Evolutionary conservation across 2,888 invertebrate species (phyloP), one percentile per base, ranked within the genome.

Genomic region (Shargacucullia verbasci): DNA sequence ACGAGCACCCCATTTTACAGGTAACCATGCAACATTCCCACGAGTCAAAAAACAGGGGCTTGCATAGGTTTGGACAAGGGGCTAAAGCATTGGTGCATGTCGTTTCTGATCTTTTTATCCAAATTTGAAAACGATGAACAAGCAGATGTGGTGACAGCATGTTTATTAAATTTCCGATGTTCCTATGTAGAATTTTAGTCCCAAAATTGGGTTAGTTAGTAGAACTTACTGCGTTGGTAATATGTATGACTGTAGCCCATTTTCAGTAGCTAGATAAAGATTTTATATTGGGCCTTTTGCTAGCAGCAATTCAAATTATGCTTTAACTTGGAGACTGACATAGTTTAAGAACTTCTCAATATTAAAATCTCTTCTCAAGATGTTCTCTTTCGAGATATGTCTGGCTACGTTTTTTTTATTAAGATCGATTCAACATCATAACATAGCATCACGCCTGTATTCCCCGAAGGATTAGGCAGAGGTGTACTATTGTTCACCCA

Each of bases 11-110:
- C 61, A 78, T 74, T 70, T 76, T 76, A 84, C 89, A 91, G 90
- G 91, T 90, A 90, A 87, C 67, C 37, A 45, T 48, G 58, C 0
- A 29, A 40, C 57, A 79, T 92, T 93, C 92, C 92, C 93, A 92
- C 92, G 92, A 83, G 81, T 81, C 76, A 79, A 86, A 85, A 85
- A 85, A 84, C 79, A 61, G 57, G 71, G 88, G 86, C 79, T 78
- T 88, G 85, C 84, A 86, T 84, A 73, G 59, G 34, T 76, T 85
- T 75, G 86, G 88, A 89, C 89, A 89, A 77, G 82, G 84, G 83
- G 87, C 85, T 57, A 75, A 80, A 74, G 76, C 82, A 84, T 83
- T 81, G 83, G 81, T 87, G 88, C 90, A 87, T 88, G 81, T 73
- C 64, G 54, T 70, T 68, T 70, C 62, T 70, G 69, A 68, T 79